Evolutionary conservation across 1,140 invertebrate genomes (phyloP).

Genomic region (Pseudobourletiella spinata): DNA sequence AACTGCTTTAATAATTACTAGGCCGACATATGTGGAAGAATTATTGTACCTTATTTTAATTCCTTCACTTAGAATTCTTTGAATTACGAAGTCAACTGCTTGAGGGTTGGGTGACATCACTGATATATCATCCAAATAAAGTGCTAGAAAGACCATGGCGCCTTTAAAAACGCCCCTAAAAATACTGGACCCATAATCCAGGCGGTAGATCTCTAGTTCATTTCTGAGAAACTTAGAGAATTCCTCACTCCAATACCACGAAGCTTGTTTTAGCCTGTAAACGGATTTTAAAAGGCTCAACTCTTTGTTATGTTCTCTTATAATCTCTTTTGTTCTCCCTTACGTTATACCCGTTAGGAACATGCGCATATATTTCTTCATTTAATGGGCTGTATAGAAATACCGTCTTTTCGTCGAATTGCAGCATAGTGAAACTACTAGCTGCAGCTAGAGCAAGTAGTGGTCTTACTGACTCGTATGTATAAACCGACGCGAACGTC

Average conservation of each 20-base stretch:
- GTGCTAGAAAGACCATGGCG: slow-evolving; percentile 36
- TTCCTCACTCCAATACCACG: slow-evolving; percentile 40
- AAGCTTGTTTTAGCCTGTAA: slow-evolving; percentile 40
- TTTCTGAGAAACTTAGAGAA: slow-evolving; percentile 1
- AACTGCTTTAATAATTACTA: slow-evolving; percentile 13
- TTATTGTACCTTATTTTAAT: slow-evolving; percentile 34
- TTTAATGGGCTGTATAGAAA: slow-evolving; percentile 43
- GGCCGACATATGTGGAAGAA: slow-evolving; percentile 23
- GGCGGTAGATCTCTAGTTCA: background rate
- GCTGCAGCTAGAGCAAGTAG: slow-evolving; percentile 27
- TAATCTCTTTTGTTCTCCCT: slow-evolving; percentile 3
- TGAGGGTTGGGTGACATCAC: slow-evolving; percentile 24
- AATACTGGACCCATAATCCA: background rate
- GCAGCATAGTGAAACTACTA: slow-evolving; percentile 32
- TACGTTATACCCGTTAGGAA: slow-evolving; percentile 30
- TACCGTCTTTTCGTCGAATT: slow-evolving; percentile 41
- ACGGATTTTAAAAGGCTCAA: slow-evolving; percentile 40
- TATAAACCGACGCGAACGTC: slow-evolving; percentile 42
- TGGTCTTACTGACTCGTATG: slow-evolving; percentile 33
- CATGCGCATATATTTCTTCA: slow-evolving; percentile 40
- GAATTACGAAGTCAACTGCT: slow-evolving; percentile 26
- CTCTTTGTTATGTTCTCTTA: no score
- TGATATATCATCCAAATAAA: slow-evolving; percentile 47
- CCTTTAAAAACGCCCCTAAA: background rate
- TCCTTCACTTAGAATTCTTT: slow-evolving; percentile 26